Base-by-base conservation (phyloP, 2,888 invertebrate genomes). In the Athalia cordata region DNA sequence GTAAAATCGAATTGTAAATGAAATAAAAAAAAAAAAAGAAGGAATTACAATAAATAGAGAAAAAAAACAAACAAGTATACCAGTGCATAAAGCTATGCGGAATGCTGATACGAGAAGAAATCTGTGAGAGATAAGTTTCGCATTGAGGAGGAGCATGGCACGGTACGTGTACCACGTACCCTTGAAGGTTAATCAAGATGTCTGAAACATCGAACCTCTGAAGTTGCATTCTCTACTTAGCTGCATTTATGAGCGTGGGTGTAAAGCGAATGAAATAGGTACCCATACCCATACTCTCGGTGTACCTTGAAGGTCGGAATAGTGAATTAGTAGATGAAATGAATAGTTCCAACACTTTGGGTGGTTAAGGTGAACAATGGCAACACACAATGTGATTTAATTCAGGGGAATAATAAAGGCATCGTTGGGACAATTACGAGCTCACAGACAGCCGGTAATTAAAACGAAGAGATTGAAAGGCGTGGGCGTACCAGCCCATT, bases 331-430 rank as follows among this genome's bases (percentile, higher is more conserved):
- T 59, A 47, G 72, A 59, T n/a, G 72, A 47, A 72, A 59, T 72
- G 59, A 72, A 59, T 72, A 72, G 72, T 59, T 59, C 29, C 75
- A 75, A 75, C 75, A 75, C 62, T 62, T 75, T 75, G 50, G 75
- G 74, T 62, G 72, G 52, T 64, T 78, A 55, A 65, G 74, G 65
- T 64, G 78, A 74, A 78, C 78, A 78, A 78, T 74, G 55, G 68
- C 64, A 62, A 64, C 29, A n/a, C n/a, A 29, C 68, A 59, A 67
- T 59, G 77, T 61, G 66, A 70, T 77, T 77, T 77, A 50, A 77
- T 77, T 68, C 70, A 45, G 52, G 61, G 29, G 77, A 67, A 77
- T 66, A 62, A 77, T 70, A 61, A 77, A 77, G 61, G 50, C 68
- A 62, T 77, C 75, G 62, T 50, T 77, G 59, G 68, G 66, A 68